Conservation (phyloP, 2,888 invertebrate species). For the Loripinus fragilis region DNA sequence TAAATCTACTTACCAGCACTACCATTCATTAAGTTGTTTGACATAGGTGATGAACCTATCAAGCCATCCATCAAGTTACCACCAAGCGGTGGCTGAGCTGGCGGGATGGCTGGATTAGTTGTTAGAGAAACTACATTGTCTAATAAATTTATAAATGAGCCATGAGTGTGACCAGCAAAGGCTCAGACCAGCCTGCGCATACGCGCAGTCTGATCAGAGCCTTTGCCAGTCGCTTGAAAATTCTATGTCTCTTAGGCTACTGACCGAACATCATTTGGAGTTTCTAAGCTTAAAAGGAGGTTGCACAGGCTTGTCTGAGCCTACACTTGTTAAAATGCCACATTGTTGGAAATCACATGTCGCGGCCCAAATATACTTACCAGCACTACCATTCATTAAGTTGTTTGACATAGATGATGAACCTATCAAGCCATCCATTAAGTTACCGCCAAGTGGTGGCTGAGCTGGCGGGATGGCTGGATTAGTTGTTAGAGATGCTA, state of each 20-base stretch:
- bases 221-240: no score
- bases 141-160: slow-evolving; percentile 95
- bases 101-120: slow-evolving; percentile 24
- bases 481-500: slow-evolving; percentile 52
- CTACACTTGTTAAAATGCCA: no score
- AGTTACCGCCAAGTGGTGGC: slow-evolving; percentile 42
- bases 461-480: slow-evolving; percentile 13
- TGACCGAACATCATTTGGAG: no score
- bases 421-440: slow-evolving; percentile 65
- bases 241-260: no score
- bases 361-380: slow-evolving; percentile 47
- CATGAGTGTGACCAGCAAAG: no score
- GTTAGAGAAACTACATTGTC: slow-evolving; percentile 83
- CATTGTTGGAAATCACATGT: no score
- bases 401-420: slow-evolving; percentile 53
- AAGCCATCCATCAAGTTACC: slow-evolving; percentile 65
- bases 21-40: slow-evolving; percentile 73
- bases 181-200: no score
- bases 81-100: slow-evolving; percentile 21
- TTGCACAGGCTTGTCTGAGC: no score
- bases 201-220: no score
- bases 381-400: slow-evolving; percentile 73
- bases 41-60: slow-evolving; percentile 53
- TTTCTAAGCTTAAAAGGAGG: no score
- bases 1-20: slow-evolving; percentile 58